Evolutionary conservation across 1,140 invertebrate genomes (phyloP), one percentile per base, ranked within the genome.

Genomic region (Scaptomyza hsui): DNA sequence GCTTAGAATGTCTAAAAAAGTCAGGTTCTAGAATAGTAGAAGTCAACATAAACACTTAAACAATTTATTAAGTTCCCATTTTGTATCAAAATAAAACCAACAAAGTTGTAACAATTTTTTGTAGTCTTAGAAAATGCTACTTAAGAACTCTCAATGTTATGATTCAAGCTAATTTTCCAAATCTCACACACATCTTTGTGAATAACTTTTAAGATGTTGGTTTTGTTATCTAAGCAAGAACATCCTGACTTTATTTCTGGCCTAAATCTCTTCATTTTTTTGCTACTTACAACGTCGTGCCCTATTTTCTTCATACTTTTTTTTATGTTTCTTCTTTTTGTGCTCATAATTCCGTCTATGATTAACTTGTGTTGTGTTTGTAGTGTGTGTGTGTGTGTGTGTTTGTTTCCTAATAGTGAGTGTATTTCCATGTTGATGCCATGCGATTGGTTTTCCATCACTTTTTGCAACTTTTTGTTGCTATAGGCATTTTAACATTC

Each of bases 281-380:
- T 29, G 21, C 44, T 44, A 2, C 41, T 44, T 12, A 15, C 24
- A 60, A 49, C 16, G 32, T 41, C 42, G 44, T 52, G 37, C n/a
- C 39, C 19, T 18, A n/a, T 37, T n/a, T 37, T 0, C n/a, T 37
- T n/a, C n/a, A 0, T 3, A 12, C 2, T 35, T 35, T 35, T 35
- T n/a, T 53, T 63, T 63, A 53, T 21, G 16, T 16, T 52, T 63
- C 39, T 12, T 18, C 12, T 16, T 44, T 21, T 52, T 32, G 13
- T 63, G 60, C 60, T 45, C 60, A 53, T 63, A 63, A 53, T 63
- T 44, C 49, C 39, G 19, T 29, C 39, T 53, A 52, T 63, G 60
- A 63, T 62, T 51, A 42, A 62, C 59, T 51, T 62, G 21, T 35
- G 42, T 16, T 62, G 9, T 44, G 39, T 41, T 51, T 32, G 41